Conservation (phyloP, 2,797 vertebrate species). For the Eidolon dupreanum region DNA sequence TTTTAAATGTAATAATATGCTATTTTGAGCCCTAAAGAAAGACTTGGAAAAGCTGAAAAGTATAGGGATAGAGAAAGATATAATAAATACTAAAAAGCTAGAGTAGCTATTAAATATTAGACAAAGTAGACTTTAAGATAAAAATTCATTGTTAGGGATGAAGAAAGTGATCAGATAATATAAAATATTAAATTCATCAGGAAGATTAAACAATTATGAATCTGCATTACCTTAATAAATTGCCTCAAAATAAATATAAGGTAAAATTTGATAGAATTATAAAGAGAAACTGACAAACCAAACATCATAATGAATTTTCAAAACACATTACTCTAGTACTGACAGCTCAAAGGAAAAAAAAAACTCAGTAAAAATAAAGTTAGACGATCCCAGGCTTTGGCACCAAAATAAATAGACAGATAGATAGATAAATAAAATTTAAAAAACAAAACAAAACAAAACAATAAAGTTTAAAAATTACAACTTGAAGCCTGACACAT, state of each 20-base stretch:
- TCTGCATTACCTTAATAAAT: background rate
- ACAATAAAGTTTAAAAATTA: background rate
- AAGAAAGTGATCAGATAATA: background rate
- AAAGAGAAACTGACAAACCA: background rate
- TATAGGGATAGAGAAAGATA: background rate
- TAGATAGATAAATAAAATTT: no score
- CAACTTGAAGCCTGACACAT: background rate
- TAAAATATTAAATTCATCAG: background rate
- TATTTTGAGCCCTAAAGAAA: constrained; percentile 1
- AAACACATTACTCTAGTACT: background rate
- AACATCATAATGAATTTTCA: background rate
- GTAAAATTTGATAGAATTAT: background rate
- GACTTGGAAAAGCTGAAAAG: background rate
- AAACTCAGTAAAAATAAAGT: background rate
- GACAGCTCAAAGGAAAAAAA: background rate
- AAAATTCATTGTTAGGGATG: background rate
- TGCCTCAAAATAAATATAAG: constrained; percentile 8
- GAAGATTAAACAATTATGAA: background rate
- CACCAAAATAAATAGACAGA: no score
- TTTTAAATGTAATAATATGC: background rate
- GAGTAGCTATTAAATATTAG: background rate
- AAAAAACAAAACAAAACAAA: no score
- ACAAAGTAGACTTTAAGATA: background rate
- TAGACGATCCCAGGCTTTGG: no score
- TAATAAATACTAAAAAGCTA: background rate